These are phyloP conservation scores for Scaptomyza flava DNA, from an alignment of 2,888 invertebrate species.

Conservation along the genomic window DNA sequence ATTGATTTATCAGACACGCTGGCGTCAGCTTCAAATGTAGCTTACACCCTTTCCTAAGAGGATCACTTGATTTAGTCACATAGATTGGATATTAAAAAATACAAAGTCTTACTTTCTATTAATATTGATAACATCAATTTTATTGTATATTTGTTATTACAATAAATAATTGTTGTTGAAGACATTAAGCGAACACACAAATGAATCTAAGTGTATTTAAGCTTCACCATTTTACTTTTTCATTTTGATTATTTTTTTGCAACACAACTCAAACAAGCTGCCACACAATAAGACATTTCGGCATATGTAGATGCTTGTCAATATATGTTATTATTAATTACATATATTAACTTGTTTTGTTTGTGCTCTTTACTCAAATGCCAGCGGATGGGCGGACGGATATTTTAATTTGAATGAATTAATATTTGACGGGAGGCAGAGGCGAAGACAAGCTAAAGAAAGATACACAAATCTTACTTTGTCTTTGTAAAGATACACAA, in stretches of 20 bases:
- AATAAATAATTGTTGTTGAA: too few relatives aligned
- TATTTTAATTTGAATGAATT: conserved; percentile 38
- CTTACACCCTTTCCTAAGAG: conserved; percentile 10
- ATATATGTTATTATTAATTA: conserved; percentile 69
- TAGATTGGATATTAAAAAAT: not conserved
- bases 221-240: not conserved
- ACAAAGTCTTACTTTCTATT: not conserved
- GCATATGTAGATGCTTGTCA: conserved; percentile 55
- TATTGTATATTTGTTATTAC: not conserved
- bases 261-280: conserved; percentile 63
- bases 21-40: conserved; percentile 52
- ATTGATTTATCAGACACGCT: conserved; percentile 58
- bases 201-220: conserved; percentile 17
- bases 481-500: conserved; percentile 11
- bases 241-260: conserved; percentile 13
- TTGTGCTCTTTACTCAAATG: conserved; percentile 30
- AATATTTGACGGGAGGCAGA: conserved; percentile 45
- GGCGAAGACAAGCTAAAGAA: conserved; percentile 38
- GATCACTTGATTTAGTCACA: not conserved
- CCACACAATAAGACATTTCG: conserved; percentile 60
- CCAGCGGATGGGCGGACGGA: conserved; percentile 25
- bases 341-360: conserved; percentile 65
- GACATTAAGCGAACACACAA: too few relatives aligned
- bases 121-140: not conserved
- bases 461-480: not conserved